These are phyloP conservation scores for Oscheius sp. DNA, from an alignment of 1,140 invertebrate genomes.

Conservation along the genomic window DNA sequence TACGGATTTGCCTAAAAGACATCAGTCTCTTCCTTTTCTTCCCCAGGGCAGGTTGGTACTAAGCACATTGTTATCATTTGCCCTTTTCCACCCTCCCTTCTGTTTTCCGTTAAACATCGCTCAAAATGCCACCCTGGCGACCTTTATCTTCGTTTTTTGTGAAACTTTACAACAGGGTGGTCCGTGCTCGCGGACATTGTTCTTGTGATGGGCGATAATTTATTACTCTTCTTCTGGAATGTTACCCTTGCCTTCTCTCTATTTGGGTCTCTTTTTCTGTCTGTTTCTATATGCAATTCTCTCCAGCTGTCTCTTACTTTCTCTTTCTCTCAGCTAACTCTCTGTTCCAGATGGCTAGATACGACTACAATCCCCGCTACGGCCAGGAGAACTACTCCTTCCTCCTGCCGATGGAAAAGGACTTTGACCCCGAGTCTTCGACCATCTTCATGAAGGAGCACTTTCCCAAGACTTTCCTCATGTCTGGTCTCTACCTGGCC, in stretches of 20 bases:
- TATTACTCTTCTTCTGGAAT: neutral
- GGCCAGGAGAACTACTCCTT: neutral
- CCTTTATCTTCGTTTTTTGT: too few species aligned
- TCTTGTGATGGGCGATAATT: too few species aligned
- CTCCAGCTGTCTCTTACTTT: neutral
- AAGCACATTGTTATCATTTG: too few species aligned
- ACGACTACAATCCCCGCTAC: neutral
- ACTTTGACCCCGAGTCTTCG: neutral
- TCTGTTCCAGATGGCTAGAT: neutral
- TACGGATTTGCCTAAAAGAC: too few species aligned
- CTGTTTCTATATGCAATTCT: neutral
- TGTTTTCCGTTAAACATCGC: too few species aligned
- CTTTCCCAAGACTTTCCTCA: neutral
- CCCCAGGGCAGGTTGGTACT: too few species aligned
- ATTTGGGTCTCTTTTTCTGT: neutral
- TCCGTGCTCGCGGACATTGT: too few species aligned
- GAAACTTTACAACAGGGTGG: too few species aligned
- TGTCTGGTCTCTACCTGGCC: neutral
- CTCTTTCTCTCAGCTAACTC: neutral
- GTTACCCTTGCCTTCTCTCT: neutral
- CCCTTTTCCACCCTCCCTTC: too few species aligned
- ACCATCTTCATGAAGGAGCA: neutral
- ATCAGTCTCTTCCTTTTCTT: too few species aligned
- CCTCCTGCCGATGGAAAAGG: neutral
- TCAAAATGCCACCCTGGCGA: too few species aligned